Evolutionary conservation across 2,888 invertebrate genomes (phyloP).

Genomic region (Dinocampus coccinellae): DNA sequence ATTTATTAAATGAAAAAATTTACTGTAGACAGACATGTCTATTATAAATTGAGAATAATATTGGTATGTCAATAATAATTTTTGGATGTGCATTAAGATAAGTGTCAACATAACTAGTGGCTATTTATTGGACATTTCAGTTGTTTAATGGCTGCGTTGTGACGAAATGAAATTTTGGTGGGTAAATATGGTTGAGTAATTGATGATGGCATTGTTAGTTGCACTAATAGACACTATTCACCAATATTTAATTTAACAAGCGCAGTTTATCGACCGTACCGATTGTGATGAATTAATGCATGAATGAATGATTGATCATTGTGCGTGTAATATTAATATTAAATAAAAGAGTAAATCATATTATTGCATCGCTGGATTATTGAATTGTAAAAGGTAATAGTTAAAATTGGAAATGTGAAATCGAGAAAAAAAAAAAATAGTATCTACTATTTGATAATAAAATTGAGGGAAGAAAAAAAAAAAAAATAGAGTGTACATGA

Average conservation of each 20-base stretch:
- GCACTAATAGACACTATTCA: neutral
- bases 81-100: conserved; percentile 37
- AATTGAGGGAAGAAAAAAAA: too few relatives aligned
- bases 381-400: too few relatives aligned
- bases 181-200: neutral
- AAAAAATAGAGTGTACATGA: too few relatives aligned
- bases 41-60: conserved; percentile 17
- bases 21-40: neutral
- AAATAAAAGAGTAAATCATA: too few relatives aligned
- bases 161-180: conserved; percentile 58
- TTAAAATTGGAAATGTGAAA: too few relatives aligned
- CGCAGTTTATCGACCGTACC: neutral
- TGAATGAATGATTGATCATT: neutral
- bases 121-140: conserved; percentile 21
- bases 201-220: neutral
- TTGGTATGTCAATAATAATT: conserved; percentile 56
- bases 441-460: too few relatives aligned
- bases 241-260: neutral
- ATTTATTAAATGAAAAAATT: neutral
- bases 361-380: too few relatives aligned
- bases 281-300: neutral
- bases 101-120: neutral
- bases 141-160: conserved; percentile 61
- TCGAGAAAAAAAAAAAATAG: too few relatives aligned
- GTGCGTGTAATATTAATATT: too few relatives aligned